Evolutionary conservation across 2,797 vertebrate species (phyloP).

Genomic region (Platyrinchus mystaceus): DNA sequence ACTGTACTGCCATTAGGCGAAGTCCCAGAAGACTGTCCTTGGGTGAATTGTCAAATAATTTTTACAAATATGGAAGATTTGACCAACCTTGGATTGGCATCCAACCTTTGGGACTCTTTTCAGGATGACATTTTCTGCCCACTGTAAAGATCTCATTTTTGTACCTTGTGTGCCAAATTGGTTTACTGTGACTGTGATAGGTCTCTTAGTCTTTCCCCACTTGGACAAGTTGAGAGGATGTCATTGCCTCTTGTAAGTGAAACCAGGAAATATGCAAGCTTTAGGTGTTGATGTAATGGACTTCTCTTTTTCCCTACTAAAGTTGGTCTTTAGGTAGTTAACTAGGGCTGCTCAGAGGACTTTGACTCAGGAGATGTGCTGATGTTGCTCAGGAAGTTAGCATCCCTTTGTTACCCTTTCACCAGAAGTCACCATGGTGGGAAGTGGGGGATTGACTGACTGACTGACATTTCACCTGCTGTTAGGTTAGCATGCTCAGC

Average conservation of each 20-base stretch:
- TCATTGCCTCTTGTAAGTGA: not conserved
- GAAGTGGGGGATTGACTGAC: not conserved
- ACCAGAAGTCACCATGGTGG: not conserved
- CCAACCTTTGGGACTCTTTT: not conserved
- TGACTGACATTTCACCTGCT: not conserved
- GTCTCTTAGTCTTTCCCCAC: not conserved
- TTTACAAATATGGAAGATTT: not conserved
- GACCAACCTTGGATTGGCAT: not conserved
- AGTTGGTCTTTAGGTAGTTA: not conserved
- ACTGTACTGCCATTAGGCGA: not conserved
- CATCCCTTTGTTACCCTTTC: not conserved
- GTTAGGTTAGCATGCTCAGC: not conserved
- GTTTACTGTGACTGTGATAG: not conserved
- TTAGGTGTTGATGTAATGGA: not conserved
- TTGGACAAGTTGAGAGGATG: not conserved
- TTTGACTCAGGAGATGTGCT: not conserved
- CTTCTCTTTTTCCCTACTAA: not conserved
- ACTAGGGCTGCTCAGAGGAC: not conserved
- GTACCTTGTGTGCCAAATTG: not conserved
- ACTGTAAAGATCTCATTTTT: not conserved
- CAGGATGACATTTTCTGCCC: not conserved
- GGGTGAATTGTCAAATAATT: not conserved
- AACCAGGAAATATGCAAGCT: not conserved
- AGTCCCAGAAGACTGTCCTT: not conserved
- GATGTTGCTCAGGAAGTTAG: not conserved